Evolutionary conservation across 2,888 invertebrate genomes (phyloP).

Genomic region (Napeogenes sylphis): DNA sequence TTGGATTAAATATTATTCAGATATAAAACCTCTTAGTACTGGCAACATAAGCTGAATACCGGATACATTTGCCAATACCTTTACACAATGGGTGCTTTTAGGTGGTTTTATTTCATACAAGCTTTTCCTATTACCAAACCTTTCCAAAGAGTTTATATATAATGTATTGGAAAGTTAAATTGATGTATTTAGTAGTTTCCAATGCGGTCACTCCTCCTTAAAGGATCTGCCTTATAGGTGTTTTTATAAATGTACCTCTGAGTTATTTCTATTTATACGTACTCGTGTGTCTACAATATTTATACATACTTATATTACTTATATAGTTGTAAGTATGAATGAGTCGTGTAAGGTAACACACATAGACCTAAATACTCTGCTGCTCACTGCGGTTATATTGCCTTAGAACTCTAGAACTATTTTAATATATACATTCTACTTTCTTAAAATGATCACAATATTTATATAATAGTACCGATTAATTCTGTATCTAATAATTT

Average conservation of each 20-base stretch:
- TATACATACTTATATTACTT: constrained; percentile 49
- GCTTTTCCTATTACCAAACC: not conserved
- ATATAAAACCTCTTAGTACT: not conserved
- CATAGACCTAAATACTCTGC: constrained; percentile 44
- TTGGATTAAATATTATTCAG: constrained; percentile 20
- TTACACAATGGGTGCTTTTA: not conserved
- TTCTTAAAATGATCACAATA: constrained; percentile 12
- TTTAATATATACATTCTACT: constrained; percentile 25
- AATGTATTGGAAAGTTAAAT: not conserved
- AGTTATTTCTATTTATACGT: constrained; percentile 40
- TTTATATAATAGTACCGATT: not conserved
- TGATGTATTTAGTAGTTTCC: constrained; percentile 23
- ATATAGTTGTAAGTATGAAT: constrained; percentile 35
- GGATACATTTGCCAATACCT: not conserved
- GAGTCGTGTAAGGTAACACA: constrained; percentile 32
- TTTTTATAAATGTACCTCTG: constrained; percentile 67
- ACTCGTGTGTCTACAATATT: constrained; percentile 47
- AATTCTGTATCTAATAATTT: not conserved
- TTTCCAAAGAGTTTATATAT: not conserved
- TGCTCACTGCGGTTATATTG: constrained; percentile 48
- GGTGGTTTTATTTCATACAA: not conserved
- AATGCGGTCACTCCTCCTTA: constrained; percentile 54
- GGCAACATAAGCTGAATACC: not conserved
- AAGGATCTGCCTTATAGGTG: constrained; percentile 74
- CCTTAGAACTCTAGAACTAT: constrained; percentile 56